A percentile compares a stretch with the other conserved stretches of the same genome.
Evolutionary conservation across 2,888 invertebrate genomes (phyloP).

Genomic region (Thecocarcelia acutangulata): DNA sequence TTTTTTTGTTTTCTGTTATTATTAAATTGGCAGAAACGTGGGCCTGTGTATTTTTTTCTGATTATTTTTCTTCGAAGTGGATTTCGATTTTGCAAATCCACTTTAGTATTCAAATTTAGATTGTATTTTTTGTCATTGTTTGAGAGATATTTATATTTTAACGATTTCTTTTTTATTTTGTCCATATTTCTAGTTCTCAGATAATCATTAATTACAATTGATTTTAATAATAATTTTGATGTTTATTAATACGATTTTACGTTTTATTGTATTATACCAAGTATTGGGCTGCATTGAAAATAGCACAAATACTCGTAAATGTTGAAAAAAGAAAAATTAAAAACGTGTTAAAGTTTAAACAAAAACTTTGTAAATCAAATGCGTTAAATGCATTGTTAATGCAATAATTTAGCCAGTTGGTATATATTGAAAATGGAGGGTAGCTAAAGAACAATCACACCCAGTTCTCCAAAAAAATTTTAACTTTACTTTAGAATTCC

Average conservation of each 20-base stretch:
- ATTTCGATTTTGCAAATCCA: conserved; percentile 27
- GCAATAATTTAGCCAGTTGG: not conserved
- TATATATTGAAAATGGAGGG: conserved; percentile 22
- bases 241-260: conserved; percentile 33
- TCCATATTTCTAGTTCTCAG: conserved; percentile 47
- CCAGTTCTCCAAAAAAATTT: no score
- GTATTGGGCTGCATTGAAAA: conserved; percentile 43
- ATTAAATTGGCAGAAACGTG: conserved; percentile 39
- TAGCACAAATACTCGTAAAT: not conserved
- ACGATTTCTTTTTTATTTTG: conserved; percentile 5
- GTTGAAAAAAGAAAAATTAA: conserved; percentile 4
- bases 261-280: conserved; percentile 2
- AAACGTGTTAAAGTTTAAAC: conserved; percentile 56
- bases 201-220: conserved; percentile 68
- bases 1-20: no score
- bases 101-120: conserved; percentile 35
- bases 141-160: conserved; percentile 20
- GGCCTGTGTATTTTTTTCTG: conserved; percentile 12
- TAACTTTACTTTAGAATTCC: no score
- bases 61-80: conserved; percentile 14
- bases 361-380: conserved; percentile 45
- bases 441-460: no score
- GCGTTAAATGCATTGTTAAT: conserved; percentile 1
- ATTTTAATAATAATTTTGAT: conserved; percentile 56
- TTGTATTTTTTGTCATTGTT: conserved; percentile 48